Evolutionary conservation across 2,113 vertebrate species (phyloP), one percentile per base, ranked within the genome.

Genomic region (Lanius ludovicianus): DNA sequence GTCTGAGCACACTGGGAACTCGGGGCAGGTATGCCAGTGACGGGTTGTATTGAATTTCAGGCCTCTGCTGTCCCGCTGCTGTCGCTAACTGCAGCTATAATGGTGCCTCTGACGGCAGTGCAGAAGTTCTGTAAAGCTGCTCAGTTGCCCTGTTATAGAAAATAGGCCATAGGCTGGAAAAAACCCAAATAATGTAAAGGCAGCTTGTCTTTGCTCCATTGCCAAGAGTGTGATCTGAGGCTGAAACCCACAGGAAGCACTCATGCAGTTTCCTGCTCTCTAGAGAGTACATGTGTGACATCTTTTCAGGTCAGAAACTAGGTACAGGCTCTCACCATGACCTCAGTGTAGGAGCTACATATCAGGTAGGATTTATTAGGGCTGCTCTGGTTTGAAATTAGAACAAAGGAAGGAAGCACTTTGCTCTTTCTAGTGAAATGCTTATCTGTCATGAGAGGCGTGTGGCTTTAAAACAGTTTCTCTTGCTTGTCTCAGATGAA

Each of bases 351-450:
- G 42, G n/a, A 93, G 85, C 93, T 78, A 24, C 15, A 44, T 31
- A 78, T 55, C 92, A 96, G 77, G 82, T 27, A 11, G 71, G 1
- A 3, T 85, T 88, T 69, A 77, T 79, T 80, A 53, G 84, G 47
- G 23, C 56, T 75, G 83, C 65, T 78, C 60, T 71, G 85, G 60
- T 86, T 95, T 93, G 84, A 93, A 98, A 93, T 91, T 84, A 92
- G 94, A 92, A 47, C 95, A 92, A 77, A 97, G 95, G 94, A 95
- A 97, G 97, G 93, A 97, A 97, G 87, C 60, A 70, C 37, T 93
- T 79, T 60, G 73, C 79, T 96, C 91, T 91, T 93, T 96, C 94
- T 93, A 96, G 67, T 94, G 89, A 96, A 97, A 82, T 84, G 73
- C 50, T 94, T 91, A 78, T 70, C 85, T 91, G 21, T 60, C 46